Evolutionary conservation across 2,888 invertebrate species (phyloP), one percentile per base, ranked within the genome.

Genomic region (Philereme vetulata): DNA sequence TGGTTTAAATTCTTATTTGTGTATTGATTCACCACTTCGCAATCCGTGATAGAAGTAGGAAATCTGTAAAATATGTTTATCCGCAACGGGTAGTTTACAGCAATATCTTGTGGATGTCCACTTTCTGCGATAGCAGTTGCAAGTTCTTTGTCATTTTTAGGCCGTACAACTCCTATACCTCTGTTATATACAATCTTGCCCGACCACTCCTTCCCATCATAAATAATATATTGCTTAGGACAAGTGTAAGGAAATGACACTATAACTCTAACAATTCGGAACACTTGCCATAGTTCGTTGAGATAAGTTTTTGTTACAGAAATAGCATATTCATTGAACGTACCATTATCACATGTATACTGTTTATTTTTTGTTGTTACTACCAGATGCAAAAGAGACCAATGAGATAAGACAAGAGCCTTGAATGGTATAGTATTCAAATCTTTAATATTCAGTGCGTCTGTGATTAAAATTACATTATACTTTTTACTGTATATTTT

Each of bases 1-100:
- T 21, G 21, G 75, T 4, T 66, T 64, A 1, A 60, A 21, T 21
- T 2, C 21, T 1, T 21, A 21, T 21, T 21, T 21, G 71, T 49
- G 53, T 79, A 82, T 33, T 73, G 65, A 33, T 68, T 60, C n/a
- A 80, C 66, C 5, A 71, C 64, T 0, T 70, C 45, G 58, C 86
- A 85, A 0, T 67, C 46, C 8, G 7, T 66, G 32, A 84, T 77
- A n/a, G 82, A 70, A 5, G 86, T 85, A 1, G 86, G 85, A 59
- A 80, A 77, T 69, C 84, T 74, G 4, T 70, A 0, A 47, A 84
- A 85, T 45, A 86, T 75, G 44, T 70, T 77, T 1, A 71, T 75
- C 35, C 68, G 68, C 3, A 86, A 45, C 4, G 85, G 85, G 67
- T 80, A 86, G 3, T 71, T 70, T 40, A 68, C 54, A 4, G 77